Base-by-base conservation (phyloP, 2,888 invertebrate genomes). In the Spialia ferax region DNA sequence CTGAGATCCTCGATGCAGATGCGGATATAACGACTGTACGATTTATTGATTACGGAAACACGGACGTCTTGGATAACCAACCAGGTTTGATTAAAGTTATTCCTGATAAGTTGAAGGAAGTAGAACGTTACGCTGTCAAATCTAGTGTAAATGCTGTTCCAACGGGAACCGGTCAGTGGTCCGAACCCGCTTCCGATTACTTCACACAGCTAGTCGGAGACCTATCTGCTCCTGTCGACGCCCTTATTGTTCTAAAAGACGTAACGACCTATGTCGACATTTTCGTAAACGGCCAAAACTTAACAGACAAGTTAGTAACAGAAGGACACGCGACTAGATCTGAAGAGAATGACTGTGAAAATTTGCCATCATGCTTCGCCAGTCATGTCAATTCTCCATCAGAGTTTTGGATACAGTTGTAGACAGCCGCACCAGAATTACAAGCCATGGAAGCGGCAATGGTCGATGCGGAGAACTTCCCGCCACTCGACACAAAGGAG, bases 381-480 rank as follows among this genome's bases (percentile, higher is more conserved):
- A 96, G 96, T 71, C 96, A 97, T 77, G 93, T 96, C 0, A 96
- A 96, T 80, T 96, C 96, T 0, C 95, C 97, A 0, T 94, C 95
- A 0, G 96, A 97, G 77, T 97, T 97, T 82, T 97, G 96, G 95
- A 94, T 97, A 20, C 97, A 97, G 78, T 91, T 97, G 70, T 97
- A 96, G 76, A 95, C 95, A n/a, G 88, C 92, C 0, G 81, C 91
- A 0, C 73, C 85, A 0, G 95, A 95, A 7, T 77, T 96, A 38
- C 95, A 96, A 70, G 79, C 94, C 10, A 94, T 96, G 82, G 94
- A 95, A 69, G 84, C 93, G 0, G 94, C 94, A 68, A 88, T 96
- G 84, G 85, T 88, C 0, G 93, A 94, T 18, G 95, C 94, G 0
- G 92, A 94, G 35, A 90, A 89, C 72, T 94, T 96, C 76, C 89